phyloP scores from a whole-genome alignment of 2,888 invertebrate species.

The Hartigia nigra region DNA sequence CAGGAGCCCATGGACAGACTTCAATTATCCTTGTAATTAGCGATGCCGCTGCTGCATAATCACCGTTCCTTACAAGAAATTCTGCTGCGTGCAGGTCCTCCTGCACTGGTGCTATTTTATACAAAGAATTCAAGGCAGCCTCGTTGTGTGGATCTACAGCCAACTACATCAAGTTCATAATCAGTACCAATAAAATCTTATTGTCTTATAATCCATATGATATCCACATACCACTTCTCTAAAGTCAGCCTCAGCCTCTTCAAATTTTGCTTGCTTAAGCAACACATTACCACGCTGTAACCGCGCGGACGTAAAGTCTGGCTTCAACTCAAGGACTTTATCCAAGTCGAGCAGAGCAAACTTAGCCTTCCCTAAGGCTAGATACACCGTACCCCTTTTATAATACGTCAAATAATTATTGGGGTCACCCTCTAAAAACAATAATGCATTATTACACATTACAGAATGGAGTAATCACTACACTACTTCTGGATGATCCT shows the following conservation, averaged over 20 bases:
- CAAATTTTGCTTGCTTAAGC: slow-evolving; percentile 88
- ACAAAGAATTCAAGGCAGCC: slow-evolving; percentile 77
- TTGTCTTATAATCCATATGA: background rate
- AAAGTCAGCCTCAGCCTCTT: slow-evolving; percentile 85
- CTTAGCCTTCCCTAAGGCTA: slow-evolving; percentile 95
- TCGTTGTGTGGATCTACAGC: slow-evolving; percentile 80
- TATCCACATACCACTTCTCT: slow-evolving; percentile 81
- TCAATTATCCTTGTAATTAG: slow-evolving; percentile 78
- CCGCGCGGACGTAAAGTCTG: slow-evolving; percentile 92
- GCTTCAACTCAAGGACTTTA: slow-evolving; percentile 91
- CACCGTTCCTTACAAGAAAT: slow-evolving; percentile 70
- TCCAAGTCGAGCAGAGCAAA: slow-evolving; percentile 95
- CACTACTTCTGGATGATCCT: background rate
- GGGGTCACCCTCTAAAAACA: slow-evolving; percentile 87
- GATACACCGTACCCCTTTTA: slow-evolving; percentile 94
- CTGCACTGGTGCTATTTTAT: slow-evolving; percentile 74
- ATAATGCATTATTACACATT: background rate
- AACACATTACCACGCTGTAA: slow-evolving; percentile 87
- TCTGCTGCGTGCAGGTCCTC: slow-evolving; percentile 76
- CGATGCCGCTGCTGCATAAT: slow-evolving; percentile 72
- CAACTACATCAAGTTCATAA: slow-evolving; percentile 66
- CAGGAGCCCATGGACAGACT: slow-evolving; percentile 89
- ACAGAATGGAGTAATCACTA: background rate
- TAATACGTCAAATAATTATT: slow-evolving; percentile 96
- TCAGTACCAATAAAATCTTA: background rate